Conservation (phyloP, 2,113 vertebrate genomes). For the Drymodes brunneopygia region DNA sequence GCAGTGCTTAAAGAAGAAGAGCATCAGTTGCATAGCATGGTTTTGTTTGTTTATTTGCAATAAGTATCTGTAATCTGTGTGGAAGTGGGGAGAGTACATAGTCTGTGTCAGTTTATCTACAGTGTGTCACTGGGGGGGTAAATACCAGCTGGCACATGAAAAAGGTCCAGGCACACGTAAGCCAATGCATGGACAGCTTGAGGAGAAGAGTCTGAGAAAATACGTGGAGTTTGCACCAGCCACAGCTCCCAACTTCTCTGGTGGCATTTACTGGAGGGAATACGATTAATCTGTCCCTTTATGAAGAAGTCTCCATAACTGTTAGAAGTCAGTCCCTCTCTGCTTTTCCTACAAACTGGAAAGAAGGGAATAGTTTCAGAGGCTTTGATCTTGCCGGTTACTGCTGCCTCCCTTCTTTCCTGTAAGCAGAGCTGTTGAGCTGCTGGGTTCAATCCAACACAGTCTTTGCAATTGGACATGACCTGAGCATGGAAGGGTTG, state of each 20-base stretch:
- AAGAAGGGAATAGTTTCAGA: background rate
- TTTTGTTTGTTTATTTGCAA: conserved; percentile 40
- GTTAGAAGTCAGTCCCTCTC: background rate
- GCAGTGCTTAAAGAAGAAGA: background rate
- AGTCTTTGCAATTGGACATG: background rate
- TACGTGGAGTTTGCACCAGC: background rate
- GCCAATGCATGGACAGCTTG: conserved; percentile 25
- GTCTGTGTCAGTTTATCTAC: conserved; percentile 27
- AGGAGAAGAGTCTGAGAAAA: conserved; percentile 23
- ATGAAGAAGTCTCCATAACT: background rate
- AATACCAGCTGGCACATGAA: conserved; percentile 57
- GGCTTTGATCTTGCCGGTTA: background rate
- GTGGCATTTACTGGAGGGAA: background rate
- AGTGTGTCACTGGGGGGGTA: background rate
- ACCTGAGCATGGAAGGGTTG: background rate
- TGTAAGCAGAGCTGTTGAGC: background rate
- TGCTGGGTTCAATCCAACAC: background rate
- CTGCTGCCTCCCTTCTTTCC: background rate
- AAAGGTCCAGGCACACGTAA: conserved; percentile 21
- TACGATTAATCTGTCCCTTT: background rate
- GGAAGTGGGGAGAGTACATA: conserved; percentile 6
- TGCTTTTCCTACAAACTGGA: background rate
- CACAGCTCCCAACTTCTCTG: background rate
- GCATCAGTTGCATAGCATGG: background rate
- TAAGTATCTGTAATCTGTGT: conserved; percentile 18